Base-by-base conservation (phyloP, 1,140 invertebrate species). In the Coelopa frigida region DNA sequence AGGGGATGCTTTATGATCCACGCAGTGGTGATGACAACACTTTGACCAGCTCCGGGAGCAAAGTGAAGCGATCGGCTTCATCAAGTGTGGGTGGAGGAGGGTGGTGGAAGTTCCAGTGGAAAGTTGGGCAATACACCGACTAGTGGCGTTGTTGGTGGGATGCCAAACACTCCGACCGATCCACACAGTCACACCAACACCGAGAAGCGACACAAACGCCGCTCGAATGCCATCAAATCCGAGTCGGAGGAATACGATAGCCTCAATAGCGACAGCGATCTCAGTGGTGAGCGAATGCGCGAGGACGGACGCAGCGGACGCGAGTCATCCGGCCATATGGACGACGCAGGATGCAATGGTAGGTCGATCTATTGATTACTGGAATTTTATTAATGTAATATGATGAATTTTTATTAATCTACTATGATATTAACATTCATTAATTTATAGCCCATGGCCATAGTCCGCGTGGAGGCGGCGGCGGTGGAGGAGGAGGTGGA, bases 191-290 rank as follows among this genome's bases (percentile, higher is more conserved):
- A 52, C 18, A 51, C 48, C 5, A 59, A 49, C 36, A 55, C 53
- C 6, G 58, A 59, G 23, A 64, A 60, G 31, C 50, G 58, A 17
- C 46, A 43, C 3, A 55, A 53, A 15, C 53, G 55, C 31, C 54
- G 53, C 20, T 56, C 58, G 0, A 59, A 64, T 38, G 43, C 59
- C 3, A 53, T 57, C 52, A 76, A 76, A 48, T 76, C 75, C 4
- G 77, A 79, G 57, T 78, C 76, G 17, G 77, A 79, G 53, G 77
- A 79, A 49, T 78, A 79, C 53, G 76, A 79, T 52, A 79, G 74
- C 27, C 63, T 79, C 18, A 77, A 76, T 46, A 77, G 75, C 21
- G 76, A 79, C 57, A 77, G 74, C 50, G 77, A 78, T 52, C 31
- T 58, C 7, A 58, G 57, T 29, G 57, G 50, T 22, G 56, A 55